A percentile compares a stretch with the other conserved stretches of the same genome.
phyloP scores from a whole-genome alignment of 2,113 vertebrate species.

The Labeo rohita region DNA sequence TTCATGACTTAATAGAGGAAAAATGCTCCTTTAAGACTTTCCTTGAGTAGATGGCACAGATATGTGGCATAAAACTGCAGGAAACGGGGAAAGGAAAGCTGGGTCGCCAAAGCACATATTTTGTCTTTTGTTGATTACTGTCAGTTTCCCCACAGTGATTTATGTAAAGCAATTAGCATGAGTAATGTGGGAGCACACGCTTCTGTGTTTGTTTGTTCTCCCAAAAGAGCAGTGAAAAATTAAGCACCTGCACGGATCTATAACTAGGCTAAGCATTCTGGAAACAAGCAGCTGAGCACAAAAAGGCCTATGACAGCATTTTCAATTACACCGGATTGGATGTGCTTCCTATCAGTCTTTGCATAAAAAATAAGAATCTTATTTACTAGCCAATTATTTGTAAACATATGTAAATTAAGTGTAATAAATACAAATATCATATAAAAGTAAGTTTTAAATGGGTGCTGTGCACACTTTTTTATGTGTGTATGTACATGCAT shows the following conservation, averaged over 20 bases:
- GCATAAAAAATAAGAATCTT: neutral
- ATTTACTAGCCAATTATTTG: neutral
- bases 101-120: slow-evolving; percentile 59
- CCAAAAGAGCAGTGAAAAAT: slow-evolving; percentile 66
- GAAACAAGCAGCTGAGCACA: slow-evolving; percentile 60
- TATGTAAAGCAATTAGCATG: slow-evolving; percentile 69
- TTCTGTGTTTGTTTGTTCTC: slow-evolving; percentile 65
- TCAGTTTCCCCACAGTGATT: slow-evolving; percentile 68
- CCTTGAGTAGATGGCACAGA: slow-evolving; percentile 43
- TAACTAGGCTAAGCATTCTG: slow-evolving; percentile 62
- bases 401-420: neutral
- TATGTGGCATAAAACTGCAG: slow-evolving; percentile 52
- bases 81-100: slow-evolving; percentile 50
- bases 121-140: slow-evolving; percentile 72
- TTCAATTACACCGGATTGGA: slow-evolving; percentile 49
- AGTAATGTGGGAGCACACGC: slow-evolving; percentile 63
- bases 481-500: neutral
- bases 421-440: neutral
- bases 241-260: slow-evolving; percentile 63
- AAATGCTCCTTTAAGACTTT: slow-evolving; percentile 40
- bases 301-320: slow-evolving; percentile 49
- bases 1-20: slow-evolving; percentile 56
- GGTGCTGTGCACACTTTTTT: neutral
- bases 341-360: slow-evolving; percentile 23
- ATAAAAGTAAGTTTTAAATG: neutral